These are phyloP conservation scores for Xyrauchen texanus DNA, from an alignment of 2,113 vertebrate genomes.

Conservation along the genomic window DNA sequence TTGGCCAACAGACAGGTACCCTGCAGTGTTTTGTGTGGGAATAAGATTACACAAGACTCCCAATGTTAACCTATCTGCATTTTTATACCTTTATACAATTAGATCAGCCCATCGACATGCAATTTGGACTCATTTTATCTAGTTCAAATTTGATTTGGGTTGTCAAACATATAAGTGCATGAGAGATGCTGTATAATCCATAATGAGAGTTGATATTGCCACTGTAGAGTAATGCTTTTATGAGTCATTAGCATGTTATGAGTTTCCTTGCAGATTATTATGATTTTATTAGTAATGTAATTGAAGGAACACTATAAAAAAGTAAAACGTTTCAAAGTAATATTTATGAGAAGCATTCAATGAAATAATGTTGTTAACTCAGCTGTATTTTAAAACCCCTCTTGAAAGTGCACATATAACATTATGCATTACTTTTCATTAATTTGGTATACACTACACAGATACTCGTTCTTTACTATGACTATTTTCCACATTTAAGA, in stretches of 20 bases:
- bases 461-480: too few species aligned
- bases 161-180: conserved; percentile 55
- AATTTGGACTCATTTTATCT: conserved; percentile 60
- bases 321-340: background rate
- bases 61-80: conserved; percentile 67
- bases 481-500: too few species aligned
- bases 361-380: background rate
- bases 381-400: background rate
- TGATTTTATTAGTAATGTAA: background rate
- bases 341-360: background rate
- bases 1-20: conserved; percentile 68
- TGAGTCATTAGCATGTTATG: conserved; percentile 38
- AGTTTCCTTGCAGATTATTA: conserved; percentile 12
- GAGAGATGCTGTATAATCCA: conserved; percentile 41
- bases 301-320: background rate
- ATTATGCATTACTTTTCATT: too few species aligned
- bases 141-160: conserved; percentile 57
- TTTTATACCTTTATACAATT: conserved; percentile 68
- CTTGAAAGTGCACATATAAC: too few species aligned
- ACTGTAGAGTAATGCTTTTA: conserved; percentile 8
- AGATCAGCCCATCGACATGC: conserved; percentile 47
- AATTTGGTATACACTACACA: too few species aligned
- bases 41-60: conserved; percentile 71
- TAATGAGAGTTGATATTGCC: conserved; percentile 38
- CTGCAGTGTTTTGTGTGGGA: conserved; percentile 71